These are phyloP conservation scores for Blera fallax DNA, from an alignment of 2,888 invertebrate genomes.

Conservation along the genomic window DNA sequence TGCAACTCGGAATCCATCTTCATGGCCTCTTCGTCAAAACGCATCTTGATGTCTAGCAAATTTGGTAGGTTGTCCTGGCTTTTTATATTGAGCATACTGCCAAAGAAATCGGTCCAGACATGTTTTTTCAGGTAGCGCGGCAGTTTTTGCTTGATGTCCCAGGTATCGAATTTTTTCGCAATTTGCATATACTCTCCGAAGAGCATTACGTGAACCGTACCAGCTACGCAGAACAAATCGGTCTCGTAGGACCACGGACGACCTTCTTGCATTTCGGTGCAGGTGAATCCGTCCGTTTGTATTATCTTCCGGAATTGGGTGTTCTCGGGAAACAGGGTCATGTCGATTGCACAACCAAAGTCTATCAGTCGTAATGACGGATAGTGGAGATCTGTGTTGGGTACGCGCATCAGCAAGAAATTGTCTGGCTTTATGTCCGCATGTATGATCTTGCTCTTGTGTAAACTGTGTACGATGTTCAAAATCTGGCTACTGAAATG, in stretches of 20 bases:
- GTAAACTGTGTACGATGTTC: conserved; percentile 91
- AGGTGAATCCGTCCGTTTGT: conserved; percentile 91
- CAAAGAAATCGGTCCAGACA: conserved; percentile 92
- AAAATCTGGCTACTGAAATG: conserved; percentile 93
- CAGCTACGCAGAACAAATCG: conserved; percentile 95
- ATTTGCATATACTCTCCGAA: conserved; percentile 96
- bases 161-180: conserved; percentile 85
- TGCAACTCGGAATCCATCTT: conserved; percentile 82
- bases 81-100: conserved; percentile 91
- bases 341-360: conserved; percentile 97
- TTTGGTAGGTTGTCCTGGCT: conserved; percentile 89
- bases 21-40: conserved; percentile 79
- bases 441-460: conserved; percentile 94
- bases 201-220: conserved; percentile 93
- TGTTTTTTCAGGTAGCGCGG: conserved; percentile 89
- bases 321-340: conserved; percentile 91
- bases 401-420: conserved; percentile 89
- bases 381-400: conserved; percentile 85
- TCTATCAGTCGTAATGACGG: conserved; percentile 94
- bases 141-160: conserved; percentile 88
- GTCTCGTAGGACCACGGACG: conserved; percentile 97
- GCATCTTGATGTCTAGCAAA: conserved; percentile 82
- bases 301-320: conserved; percentile 90
- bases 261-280: conserved; percentile 95
- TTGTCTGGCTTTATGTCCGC: conserved; percentile 98